These are phyloP conservation scores for Calephelis perditalis DNA, from an alignment of 2,888 invertebrate species.

Conservation along the genomic window DNA sequence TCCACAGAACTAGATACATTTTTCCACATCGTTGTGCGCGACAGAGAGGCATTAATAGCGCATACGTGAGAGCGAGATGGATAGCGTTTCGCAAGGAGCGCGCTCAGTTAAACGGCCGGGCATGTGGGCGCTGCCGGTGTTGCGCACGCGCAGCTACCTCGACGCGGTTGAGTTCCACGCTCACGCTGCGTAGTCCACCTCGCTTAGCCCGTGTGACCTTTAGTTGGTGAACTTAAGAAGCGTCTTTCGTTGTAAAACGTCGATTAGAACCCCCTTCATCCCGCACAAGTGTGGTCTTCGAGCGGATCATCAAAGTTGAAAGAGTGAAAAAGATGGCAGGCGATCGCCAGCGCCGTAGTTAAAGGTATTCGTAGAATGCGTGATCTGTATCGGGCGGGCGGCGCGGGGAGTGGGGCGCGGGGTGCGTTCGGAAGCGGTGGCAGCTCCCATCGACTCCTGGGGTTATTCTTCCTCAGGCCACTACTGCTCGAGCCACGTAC, in stretches of 20 bases:
- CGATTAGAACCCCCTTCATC: constrained; percentile 66
- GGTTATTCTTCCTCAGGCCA: constrained; percentile 80
- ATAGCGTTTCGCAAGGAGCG: constrained; percentile 42
- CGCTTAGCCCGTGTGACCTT: constrained; percentile 74
- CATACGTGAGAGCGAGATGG: constrained; percentile 47
- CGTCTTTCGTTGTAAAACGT: constrained; percentile 72
- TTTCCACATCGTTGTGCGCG: constrained; percentile 65
- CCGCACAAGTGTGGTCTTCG: constrained; percentile 55
- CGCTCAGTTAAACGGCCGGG: constrained; percentile 65
- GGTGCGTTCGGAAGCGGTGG: constrained; percentile 75
- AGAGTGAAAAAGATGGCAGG: constrained; percentile 69
- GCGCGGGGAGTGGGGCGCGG: constrained; percentile 63
- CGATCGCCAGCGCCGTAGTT: constrained; percentile 62
- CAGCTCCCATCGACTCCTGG: constrained; percentile 78
- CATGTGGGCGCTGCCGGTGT: constrained; percentile 77
- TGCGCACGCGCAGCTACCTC: constrained; percentile 74
- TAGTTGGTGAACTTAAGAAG: constrained; percentile 77
- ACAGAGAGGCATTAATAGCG: constrained; percentile 39
- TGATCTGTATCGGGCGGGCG: constrained; percentile 74
- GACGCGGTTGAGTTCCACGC: constrained; percentile 68
- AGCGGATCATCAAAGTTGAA: constrained; percentile 52
- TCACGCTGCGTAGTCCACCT: constrained; percentile 69
- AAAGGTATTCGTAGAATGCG: constrained; percentile 77
- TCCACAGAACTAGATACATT: constrained; percentile 77
- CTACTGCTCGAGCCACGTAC: constrained; percentile 76